Evolutionary conservation across 2,113 vertebrate species (phyloP).

Genomic region (Hemiprocne comata): DNA sequence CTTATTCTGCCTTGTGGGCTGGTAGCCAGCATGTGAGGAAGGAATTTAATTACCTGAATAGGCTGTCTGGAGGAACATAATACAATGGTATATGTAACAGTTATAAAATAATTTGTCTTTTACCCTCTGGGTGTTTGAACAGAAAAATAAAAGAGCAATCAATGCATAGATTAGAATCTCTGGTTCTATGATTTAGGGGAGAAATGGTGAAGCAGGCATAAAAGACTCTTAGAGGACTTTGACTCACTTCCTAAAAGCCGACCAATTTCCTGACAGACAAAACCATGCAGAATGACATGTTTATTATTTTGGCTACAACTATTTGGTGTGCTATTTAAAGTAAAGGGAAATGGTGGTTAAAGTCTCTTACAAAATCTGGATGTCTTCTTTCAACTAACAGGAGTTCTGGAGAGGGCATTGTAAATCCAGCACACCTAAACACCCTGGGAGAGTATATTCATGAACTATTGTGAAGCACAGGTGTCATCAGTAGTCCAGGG

Average conservation of each 20-base stretch:
- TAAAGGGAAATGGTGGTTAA: not conserved
- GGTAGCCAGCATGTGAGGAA: not conserved
- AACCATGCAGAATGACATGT: not conserved
- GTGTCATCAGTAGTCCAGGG: not conserved
- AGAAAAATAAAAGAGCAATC: not conserved
- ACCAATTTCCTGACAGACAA: not conserved
- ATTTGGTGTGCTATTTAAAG: constrained; percentile 7
- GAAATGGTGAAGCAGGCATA: not conserved
- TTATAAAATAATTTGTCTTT: not conserved
- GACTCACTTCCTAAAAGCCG: not conserved
- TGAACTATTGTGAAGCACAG: not conserved
- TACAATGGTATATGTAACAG: not conserved
- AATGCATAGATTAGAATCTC: not conserved
- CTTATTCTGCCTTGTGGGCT: not conserved
- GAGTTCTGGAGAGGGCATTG: not conserved
- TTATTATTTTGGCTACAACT: constrained; percentile 12
- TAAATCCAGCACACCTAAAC: not conserved
- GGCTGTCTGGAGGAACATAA: not conserved
- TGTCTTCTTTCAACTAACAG: not conserved
- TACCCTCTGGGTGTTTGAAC: not conserved
- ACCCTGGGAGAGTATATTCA: not conserved
- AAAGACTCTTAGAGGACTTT: not conserved
- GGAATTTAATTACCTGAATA: not conserved
- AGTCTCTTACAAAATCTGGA: not conserved
- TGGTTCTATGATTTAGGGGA: not conserved